Base-by-base conservation (phyloP, 2,888 invertebrate species). In the Venustoraphidia nigricollis region DNA sequence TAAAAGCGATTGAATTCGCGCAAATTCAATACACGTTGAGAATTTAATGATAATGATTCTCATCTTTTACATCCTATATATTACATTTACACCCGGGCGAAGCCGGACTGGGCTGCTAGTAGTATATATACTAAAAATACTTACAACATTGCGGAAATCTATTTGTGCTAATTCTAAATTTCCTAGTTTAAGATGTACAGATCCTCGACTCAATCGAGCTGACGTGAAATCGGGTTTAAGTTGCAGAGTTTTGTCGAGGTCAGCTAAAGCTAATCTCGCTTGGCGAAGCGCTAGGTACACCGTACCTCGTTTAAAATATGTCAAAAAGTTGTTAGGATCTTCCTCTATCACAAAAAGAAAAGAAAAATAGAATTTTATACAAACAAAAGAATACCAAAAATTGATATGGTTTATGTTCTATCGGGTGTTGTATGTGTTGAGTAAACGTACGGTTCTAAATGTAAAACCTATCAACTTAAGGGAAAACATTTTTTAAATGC, bases 221-320 rank as follows among this genome's bases (percentile, higher is more conserved):
- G 93, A 81, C 49, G 81, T 81, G 66, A 99, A 98, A 66, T 96
- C 96, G 8, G 93, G 87, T 64, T 97, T 96, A 50, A 98, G 66
- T 62, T 93, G 86, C 53, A 99, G 69, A 34, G 95, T 96, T 68
- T 80, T 83, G 57, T 89, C 87, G 56, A 99, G 83, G 70, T 99
- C 98, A 58, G 86, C 82, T 36, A 97, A 71, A 0, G 98, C 98
- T 62, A 93, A 87, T 64, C 91, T 91, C 1, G 95, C 87, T 71
- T 94, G 95, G 44, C 95, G 95, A 56, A 97, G 72, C 9, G 96
- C 97, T 62, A 97, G 76, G 68, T 91, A 96, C 1, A 95, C 93
- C 1, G 96, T 95, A 41, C 94, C 97, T 58, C 97, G 75, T 66
- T 93, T 89, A 66, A 91, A 98, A 63, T 91, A 90, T 46, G 94